A percentile compares a stretch with the other conserved stretches of the same genome.
phyloP scores from a whole-genome alignment of 1,140 invertebrate species.

The Bombus ignitus region DNA sequence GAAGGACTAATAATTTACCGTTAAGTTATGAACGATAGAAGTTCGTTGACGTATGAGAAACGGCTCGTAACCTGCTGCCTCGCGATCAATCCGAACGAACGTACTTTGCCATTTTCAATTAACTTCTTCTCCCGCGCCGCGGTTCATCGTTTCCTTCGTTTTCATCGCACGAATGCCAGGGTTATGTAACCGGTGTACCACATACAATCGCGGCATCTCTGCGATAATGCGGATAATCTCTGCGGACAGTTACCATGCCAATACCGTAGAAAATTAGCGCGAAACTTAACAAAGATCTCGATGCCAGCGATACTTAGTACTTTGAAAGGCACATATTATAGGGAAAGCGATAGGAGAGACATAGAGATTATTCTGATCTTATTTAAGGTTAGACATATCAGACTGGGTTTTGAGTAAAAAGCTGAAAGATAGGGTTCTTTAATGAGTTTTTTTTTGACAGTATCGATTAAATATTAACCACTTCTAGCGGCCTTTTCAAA shows the following conservation, averaged over 20 bases:
- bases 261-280: not conserved
- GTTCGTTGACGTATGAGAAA: slow-evolving; percentile 35
- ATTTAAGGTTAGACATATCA: not conserved
- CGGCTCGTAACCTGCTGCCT: not conserved
- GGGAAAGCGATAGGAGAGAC: not conserved
- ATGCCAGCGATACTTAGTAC: not conserved
- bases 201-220: not conserved
- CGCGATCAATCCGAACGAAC: slow-evolving; percentile 1
- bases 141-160: not conserved
- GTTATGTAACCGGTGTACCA: not conserved
- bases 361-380: not conserved
- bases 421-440: not conserved
- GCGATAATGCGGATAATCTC: not conserved
- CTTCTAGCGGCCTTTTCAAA: too few relatives aligned
- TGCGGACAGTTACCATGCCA: too few relatives aligned
- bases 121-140: not conserved
- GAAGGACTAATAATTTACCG: slow-evolving; percentile 29
- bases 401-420: not conserved
- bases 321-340: not conserved
- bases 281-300: too few relatives aligned
- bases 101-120: slow-evolving; percentile 27
- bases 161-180: not conserved
- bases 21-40: slow-evolving; percentile 32
- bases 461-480: too few relatives aligned
- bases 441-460: too few relatives aligned